A percentile compares a stretch with the other conserved stretches of the same genome.
phyloP scores from a whole-genome alignment of 2,888 invertebrate genomes.

The Asteroscopus sphinx region DNA sequence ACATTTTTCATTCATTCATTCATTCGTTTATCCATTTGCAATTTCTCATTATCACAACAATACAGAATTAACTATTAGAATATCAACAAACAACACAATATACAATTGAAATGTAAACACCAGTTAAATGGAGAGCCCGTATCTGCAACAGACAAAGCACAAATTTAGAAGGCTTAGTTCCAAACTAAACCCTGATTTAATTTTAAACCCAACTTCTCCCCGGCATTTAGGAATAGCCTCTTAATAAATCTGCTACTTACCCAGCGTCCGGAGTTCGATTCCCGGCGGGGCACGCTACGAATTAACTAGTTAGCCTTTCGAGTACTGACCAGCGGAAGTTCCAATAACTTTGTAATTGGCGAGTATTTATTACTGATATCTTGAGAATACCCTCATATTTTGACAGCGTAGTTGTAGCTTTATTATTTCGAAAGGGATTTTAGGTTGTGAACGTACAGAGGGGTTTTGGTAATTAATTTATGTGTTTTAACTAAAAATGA shows the following conservation, averaged over 20 bases:
- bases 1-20: no score
- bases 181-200: constrained; percentile 84
- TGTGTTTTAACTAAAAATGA: no score
- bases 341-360: constrained; percentile 72
- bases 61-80: constrained; percentile 4
- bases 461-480: constrained; percentile 22
- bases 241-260: constrained; percentile 87
- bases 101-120: constrained; percentile 56
- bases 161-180: constrained; percentile 78
- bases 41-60: constrained; percentile 3
- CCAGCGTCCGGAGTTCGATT: constrained; percentile 81
- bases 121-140: constrained; percentile 63
- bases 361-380: constrained; percentile 71
- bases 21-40: not conserved
- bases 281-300: constrained; percentile 78
- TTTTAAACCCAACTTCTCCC: constrained; percentile 78
- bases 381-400: constrained; percentile 60
- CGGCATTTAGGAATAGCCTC: constrained; percentile 80
- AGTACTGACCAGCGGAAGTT: constrained; percentile 80
- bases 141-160: constrained; percentile 74
- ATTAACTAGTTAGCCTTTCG: constrained; percentile 80
- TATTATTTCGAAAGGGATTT: constrained; percentile 42
- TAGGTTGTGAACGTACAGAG: constrained; percentile 11
- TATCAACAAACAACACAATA: constrained; percentile 19
- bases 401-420: constrained; percentile 38